phyloP scores from a whole-genome alignment of 2,797 vertebrate species.

The Falco naumanni region DNA sequence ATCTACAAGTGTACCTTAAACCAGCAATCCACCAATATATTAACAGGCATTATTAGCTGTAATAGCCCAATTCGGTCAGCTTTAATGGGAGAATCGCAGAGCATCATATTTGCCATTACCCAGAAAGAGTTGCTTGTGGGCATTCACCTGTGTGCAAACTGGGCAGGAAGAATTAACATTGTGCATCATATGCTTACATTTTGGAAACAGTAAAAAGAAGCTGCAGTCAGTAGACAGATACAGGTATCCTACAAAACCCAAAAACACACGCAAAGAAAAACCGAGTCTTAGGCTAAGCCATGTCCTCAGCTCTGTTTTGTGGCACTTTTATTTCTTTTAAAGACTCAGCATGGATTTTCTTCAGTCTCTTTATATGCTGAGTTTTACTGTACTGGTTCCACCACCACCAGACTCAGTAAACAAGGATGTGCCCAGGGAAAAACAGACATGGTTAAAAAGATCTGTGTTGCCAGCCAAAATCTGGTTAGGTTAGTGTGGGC shows the following conservation, averaged over 20 bases:
- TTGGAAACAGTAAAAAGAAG: conserved; percentile 43
- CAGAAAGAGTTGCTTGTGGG: conserved; percentile 24
- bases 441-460: conserved; percentile 44
- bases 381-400: conserved; percentile 12
- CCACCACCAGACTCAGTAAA: conserved; percentile 35
- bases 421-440: conserved; percentile 48
- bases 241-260: background rate
- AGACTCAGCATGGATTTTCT: conserved; percentile 1
- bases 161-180: conserved; percentile 12
- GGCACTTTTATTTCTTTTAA: conserved; percentile 24
- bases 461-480: conserved; percentile 28
- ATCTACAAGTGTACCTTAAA: background rate
- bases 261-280: background rate
- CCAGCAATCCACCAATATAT: background rate
- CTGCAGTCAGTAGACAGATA: background rate
- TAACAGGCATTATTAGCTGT: background rate
- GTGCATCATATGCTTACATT: background rate
- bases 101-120: background rate
- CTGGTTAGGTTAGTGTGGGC: conserved; percentile 44
- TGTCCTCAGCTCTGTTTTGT: conserved; percentile 45
- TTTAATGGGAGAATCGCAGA: background rate
- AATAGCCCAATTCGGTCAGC: background rate
- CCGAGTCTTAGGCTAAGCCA: background rate
- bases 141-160: conserved; percentile 51
- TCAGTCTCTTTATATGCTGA: background rate